These are phyloP conservation scores for Hyphantria cunea DNA, from an alignment of 1,140 invertebrate species.

Conservation along the genomic window DNA sequence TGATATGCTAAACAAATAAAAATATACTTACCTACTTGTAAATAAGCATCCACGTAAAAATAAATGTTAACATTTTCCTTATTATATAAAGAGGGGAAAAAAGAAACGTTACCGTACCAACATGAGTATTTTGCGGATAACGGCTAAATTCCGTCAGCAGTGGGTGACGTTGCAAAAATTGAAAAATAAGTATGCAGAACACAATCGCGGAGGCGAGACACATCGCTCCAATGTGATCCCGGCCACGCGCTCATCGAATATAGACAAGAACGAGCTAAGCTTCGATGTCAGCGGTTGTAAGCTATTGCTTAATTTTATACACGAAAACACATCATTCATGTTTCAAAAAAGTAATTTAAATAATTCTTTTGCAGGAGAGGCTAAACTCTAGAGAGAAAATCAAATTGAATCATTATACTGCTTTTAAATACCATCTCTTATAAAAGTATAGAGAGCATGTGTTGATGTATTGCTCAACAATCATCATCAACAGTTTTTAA, in stretches of 20 bases:
- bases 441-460: no score
- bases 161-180: slow-evolving; percentile 34
- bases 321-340: no score
- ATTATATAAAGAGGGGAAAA: slow-evolving; percentile 10
- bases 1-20: no score
- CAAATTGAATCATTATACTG: no score
- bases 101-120: slow-evolving; percentile 13
- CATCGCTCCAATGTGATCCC: slow-evolving; percentile 33
- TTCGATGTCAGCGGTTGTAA: neutral
- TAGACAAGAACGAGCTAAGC: slow-evolving; percentile 14
- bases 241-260: slow-evolving; percentile 25
- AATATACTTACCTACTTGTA: no score
- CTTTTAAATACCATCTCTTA: no score
- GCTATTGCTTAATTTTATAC: neutral
- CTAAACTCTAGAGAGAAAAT: no score
- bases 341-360: no score
- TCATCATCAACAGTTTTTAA: no score
- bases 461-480: no score
- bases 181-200: slow-evolving; percentile 47
- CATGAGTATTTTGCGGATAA: slow-evolving; percentile 18
- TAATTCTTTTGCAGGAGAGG: no score
- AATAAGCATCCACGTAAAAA: neutral
- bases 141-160: slow-evolving; percentile 24
- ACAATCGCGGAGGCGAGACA: slow-evolving; percentile 32
- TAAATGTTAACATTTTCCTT: slow-evolving; percentile 7